These are phyloP conservation scores for Phenganax stokvisi DNA, from an alignment of 92 coral and sea anemone species.

Conservation along the genomic window DNA sequence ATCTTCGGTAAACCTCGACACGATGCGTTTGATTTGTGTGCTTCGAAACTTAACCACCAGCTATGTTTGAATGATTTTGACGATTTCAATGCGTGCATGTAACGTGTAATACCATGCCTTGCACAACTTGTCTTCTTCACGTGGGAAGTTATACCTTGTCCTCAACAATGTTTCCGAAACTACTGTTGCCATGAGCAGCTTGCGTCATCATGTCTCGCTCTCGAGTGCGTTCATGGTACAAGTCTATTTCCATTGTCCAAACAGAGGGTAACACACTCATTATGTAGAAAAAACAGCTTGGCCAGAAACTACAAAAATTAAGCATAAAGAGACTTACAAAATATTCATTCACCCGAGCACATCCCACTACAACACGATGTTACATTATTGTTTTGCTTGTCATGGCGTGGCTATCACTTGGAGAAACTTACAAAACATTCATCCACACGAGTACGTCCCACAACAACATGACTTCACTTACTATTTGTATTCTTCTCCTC, in stretches of 20 bases:
- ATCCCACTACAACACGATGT: neutral
- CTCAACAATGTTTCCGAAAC: neutral
- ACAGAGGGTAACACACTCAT: conserved; percentile 69
- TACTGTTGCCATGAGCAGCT: neutral
- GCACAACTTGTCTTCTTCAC: neutral
- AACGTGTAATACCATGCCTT: too few species aligned
- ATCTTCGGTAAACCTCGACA: too few species aligned
- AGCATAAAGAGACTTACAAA: neutral
- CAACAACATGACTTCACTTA: conserved; percentile 43
- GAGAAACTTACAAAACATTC: neutral
- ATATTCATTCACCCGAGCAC: neutral
- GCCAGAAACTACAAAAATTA: conserved; percentile 60
- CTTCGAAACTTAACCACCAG: too few species aligned
- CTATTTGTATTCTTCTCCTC: conserved; percentile 95
- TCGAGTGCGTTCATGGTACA: conserved; percentile 43
- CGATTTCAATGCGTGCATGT: too few species aligned
- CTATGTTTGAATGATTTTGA: too few species aligned
- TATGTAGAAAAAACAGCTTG: conserved; percentile 80
- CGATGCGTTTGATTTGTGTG: too few species aligned
- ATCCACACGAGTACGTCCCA: neutral
- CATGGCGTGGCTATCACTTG: neutral
- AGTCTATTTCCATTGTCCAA: conserved; percentile 64
- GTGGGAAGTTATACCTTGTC: neutral
- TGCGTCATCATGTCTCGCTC: conserved; percentile 8
- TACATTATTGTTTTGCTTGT: neutral